Evolutionary conservation across 2,797 vertebrate genomes (phyloP).

Genomic region (Clarias laeviceps): DNA sequence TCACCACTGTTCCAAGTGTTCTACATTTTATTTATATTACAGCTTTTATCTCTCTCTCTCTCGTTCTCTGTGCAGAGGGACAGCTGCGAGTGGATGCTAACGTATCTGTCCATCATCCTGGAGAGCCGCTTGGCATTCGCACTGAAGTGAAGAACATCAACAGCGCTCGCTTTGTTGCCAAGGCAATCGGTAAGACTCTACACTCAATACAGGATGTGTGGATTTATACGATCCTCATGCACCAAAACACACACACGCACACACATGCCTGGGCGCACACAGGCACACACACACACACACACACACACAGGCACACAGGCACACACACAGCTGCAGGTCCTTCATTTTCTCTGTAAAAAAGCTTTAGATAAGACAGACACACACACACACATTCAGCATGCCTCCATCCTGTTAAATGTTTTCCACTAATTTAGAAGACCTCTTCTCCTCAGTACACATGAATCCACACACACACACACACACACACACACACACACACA

Average conservation of each 20-base stretch:
- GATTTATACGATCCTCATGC: background rate
- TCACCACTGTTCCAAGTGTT: background rate
- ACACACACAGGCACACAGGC: background rate
- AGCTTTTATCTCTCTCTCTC: background rate
- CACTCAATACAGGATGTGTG: background rate
- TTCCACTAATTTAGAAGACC: background rate
- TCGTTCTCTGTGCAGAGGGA: slow-evolving; percentile 79
- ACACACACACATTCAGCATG: background rate
- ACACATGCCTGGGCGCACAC: background rate
- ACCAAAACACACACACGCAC: background rate
- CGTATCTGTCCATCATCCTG: slow-evolving; percentile 89
- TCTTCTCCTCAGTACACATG: background rate
- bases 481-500: background rate
- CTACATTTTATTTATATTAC: background rate
- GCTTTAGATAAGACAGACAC: background rate
- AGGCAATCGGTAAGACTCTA: slow-evolving; percentile 78
- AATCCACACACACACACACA: background rate
- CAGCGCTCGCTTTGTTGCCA: slow-evolving; percentile 87
- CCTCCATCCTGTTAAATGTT: background rate
- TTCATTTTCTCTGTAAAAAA: background rate
- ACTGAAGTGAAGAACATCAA: slow-evolving; percentile 99
- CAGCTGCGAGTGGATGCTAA: slow-evolving; percentile 97
- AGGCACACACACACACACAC: background rate
- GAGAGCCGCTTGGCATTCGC: slow-evolving; percentile 85
- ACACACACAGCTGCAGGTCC: background rate